phyloP scores from a whole-genome alignment of 2,797 vertebrate genomes.

The Anas flavirostris region DNA sequence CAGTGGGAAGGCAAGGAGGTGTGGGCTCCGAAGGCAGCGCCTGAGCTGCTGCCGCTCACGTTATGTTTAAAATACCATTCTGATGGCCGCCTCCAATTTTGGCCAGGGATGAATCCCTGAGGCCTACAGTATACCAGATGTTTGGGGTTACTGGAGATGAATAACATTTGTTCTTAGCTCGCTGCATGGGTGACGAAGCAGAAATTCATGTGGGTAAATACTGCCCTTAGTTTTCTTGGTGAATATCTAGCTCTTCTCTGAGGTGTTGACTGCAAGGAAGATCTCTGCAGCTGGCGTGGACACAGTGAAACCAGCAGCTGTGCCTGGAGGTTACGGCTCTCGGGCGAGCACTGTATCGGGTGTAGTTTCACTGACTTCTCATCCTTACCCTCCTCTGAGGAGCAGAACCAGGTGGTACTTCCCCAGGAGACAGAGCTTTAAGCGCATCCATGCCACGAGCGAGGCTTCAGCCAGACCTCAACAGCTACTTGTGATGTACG shows the following conservation, averaged over 20 bases:
- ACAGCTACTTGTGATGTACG: background rate
- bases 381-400: background rate
- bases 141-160: background rate
- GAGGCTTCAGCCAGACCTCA: background rate
- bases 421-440: background rate
- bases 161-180: background rate
- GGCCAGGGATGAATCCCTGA: background rate
- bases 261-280: background rate
- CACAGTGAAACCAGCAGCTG: slow-evolving; percentile 53
- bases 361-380: background rate
- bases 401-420: background rate
- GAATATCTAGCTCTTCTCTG: background rate
- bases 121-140: background rate
- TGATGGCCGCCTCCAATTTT: background rate
- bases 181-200: background rate
- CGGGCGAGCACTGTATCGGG: background rate
- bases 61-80: background rate
- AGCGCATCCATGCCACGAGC: background rate
- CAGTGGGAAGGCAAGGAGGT: background rate
- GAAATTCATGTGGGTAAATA: background rate
- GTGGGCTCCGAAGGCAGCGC: background rate
- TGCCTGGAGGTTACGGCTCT: background rate
- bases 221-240: background rate
- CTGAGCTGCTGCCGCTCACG: background rate
- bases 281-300: slow-evolving; percentile 10